These are phyloP conservation scores for Clavelina lepadiformis DNA, from an alignment of 23 tunicate genomes.

Conservation along the genomic window DNA sequence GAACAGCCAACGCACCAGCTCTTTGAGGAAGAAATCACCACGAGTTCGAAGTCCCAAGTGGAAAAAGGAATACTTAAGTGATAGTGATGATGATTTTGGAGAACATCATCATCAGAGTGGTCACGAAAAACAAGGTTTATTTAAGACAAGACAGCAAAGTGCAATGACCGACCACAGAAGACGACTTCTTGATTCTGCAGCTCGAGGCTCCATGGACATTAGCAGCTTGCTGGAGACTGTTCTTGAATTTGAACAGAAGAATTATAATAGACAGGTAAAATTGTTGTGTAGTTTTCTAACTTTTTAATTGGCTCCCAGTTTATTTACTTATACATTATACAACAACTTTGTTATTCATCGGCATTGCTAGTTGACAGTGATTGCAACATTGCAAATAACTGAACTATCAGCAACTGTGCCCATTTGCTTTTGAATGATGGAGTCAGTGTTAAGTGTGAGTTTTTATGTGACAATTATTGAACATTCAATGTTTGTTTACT, in stretches of 20 bases:
- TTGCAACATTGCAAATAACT: too few relatives aligned
- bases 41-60: neutral
- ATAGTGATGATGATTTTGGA: constrained; percentile 11
- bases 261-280: constrained; percentile 16
- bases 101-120: neutral
- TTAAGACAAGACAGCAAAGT: neutral
- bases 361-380: too few relatives aligned
- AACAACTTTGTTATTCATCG: too few relatives aligned
- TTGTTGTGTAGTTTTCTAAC: neutral
- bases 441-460: too few relatives aligned
- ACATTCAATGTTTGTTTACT: too few relatives aligned
- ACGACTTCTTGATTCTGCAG: constrained; percentile 68
- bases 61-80: constrained; percentile 2
- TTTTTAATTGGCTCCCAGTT: neutral
- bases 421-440: too few relatives aligned
- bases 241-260: constrained; percentile 66
- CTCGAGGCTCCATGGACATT: constrained; percentile 62
- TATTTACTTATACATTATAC: too few relatives aligned
- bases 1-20: neutral
- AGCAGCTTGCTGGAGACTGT: constrained; percentile 74
- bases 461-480: too few relatives aligned
- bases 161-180: constrained; percentile 53
- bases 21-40: neutral
- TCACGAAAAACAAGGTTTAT: neutral
- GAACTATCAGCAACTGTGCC: too few relatives aligned